Base-by-base conservation (phyloP, 2,113 vertebrate species). In the Nycticryphes semicollaris region DNA sequence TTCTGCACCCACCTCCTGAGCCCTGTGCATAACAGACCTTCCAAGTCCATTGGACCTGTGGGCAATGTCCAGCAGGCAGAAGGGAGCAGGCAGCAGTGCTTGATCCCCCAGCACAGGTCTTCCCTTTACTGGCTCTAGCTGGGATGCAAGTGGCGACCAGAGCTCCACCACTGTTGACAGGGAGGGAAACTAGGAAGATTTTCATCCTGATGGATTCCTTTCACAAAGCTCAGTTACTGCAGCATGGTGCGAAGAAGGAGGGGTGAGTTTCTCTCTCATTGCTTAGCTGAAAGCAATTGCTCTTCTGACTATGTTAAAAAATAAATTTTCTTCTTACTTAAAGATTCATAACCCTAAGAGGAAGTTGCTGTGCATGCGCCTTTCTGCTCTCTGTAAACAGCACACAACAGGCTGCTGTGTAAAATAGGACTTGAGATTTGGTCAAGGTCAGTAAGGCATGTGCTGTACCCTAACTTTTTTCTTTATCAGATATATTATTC, bases 401-500 rank as follows among this genome's bases (percentile, higher is more conserved):
- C 60, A 54, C 48, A 66, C 56, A 70, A 93, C 64, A 68, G 59
- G 45, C 53, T 78, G 11, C 75, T 79, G 28, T 69, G 54, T 56
- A 68, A 87, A 91, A 30, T 90, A 85, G 64, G 60, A 31, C 89
- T 17, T 5, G 53, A 80, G 70, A 72, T 93, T 77, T 91, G 66
- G 94, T 92, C 96, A 97, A 97, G 94, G 94, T 97, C 95, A 96
- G 79, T 80, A 84, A 69, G 45, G 30, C 48, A 45, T 48, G 23
- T 19, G 47, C 62, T 76, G 31, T 48, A 97, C 84, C 85, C 86
- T 93, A 89, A 95, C 77, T 94, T 97, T 95, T 89, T 96, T 48
- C 78, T 83, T 83, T 93, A 95, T 84, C 75, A 96, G 87, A 95
- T 76, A 76, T 93, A 87, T 97, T 98, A 97, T 97, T 97, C 91